Evolutionary conservation across 2,113 vertebrate species (phyloP), one percentile per base, ranked within the genome.

Genomic region (Eudyptes chrysolophus): DNA sequence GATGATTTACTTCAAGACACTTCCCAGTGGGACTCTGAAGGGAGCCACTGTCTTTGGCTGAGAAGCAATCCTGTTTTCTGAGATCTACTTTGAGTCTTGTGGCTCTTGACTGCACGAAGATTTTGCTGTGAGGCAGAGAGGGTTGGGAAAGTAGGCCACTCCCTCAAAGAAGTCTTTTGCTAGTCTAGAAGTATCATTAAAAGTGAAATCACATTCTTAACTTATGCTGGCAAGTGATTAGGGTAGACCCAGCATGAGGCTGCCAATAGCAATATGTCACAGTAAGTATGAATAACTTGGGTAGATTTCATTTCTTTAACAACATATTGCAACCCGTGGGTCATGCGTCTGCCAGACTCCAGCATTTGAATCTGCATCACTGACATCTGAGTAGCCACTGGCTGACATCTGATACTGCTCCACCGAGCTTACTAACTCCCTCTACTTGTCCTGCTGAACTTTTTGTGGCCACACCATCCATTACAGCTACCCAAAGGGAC

Each of bases 181-280:
- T 92, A 80, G 75, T 92, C 71, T 72, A 92, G 62, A 88, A 96
- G 82, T 92, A 96, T 74, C 88, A 88, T 90, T 92, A 94, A 92
- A 94, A 93, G 90, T 85, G 75, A 97, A 96, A 97, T 95, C 82
- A 93, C 84, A 72, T 87, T 95, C 89, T 96, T 97, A 96, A 97
- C 78, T 97, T 87, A 72, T 65, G 81, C 92, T 96, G 95, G 93
- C 96, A 97, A 96, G 92, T 83, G 96, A 97, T 95, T 97, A 95
- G 94, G 92, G 85, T 62, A 95, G 90, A 69, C 84, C 66, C 94
- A 96, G 94, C 81, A 10, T 74, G 93, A 90, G 81, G 74, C 84
- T 94, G 97, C 95, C 96, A 96, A 89, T 92, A 87, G 94, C 78
- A 93, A 80, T 95, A 89, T 96, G 93, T 93, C 81, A 92, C 69